phyloP scores from a whole-genome alignment of 2,888 invertebrate species.

The Pyralis farinalis region DNA sequence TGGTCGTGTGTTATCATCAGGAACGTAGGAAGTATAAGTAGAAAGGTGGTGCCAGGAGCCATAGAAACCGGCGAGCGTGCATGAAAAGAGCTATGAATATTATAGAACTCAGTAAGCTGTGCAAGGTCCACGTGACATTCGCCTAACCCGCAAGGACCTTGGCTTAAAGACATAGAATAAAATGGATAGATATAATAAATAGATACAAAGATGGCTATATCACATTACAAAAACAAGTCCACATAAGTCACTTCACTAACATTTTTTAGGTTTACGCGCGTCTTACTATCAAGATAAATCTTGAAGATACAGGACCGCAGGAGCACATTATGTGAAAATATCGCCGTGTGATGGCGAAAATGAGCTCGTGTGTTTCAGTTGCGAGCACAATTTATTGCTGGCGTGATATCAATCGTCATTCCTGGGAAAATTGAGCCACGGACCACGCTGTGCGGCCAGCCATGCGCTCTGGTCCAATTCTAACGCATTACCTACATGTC shows the following conservation, averaged over 20 bases:
- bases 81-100: no score
- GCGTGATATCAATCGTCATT: conserved; percentile 40
- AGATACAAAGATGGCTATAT: no score
- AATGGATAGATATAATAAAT: no score
- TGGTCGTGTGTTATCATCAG: no score
- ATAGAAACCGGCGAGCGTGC: no score
- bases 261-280: conserved; percentile 30
- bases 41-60: no score
- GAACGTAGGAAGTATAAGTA: no score
- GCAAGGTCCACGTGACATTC: no score
- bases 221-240: no score
- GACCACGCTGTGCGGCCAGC: not conserved
- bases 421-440: conserved; percentile 27
- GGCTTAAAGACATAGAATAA: no score
- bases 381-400: conserved; percentile 34
- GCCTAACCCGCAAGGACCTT: no score
- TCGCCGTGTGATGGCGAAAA: conserved; percentile 49
- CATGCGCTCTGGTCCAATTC: conserved; percentile 5
- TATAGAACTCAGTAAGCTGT: no score
- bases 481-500: not conserved
- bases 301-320: conserved; percentile 48
- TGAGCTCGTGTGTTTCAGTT: conserved; percentile 48
- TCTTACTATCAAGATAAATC: conserved; percentile 57
- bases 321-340: conserved; percentile 59
- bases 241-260: conserved; percentile 5